Evolutionary conservation across 2,888 invertebrate genomes (phyloP).

Genomic region (Synergus laeviventris): DNA sequence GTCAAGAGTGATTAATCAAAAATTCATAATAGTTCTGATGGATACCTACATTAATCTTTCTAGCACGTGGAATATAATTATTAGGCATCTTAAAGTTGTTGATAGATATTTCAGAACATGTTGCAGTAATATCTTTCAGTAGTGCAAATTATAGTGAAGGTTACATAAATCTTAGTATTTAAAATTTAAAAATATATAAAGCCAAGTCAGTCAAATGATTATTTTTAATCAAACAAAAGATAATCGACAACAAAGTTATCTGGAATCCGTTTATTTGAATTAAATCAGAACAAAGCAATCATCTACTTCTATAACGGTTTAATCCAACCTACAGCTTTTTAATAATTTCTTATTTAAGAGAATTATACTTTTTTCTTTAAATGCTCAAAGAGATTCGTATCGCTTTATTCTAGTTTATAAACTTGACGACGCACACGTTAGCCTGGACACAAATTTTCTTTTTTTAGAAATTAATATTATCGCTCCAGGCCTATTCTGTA

Average conservation of each 20-base stretch:
- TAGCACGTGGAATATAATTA: slow-evolving; percentile 9
- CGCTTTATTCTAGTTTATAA: slow-evolving; percentile 52
- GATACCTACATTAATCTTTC: slow-evolving; percentile 9
- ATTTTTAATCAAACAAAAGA: not conserved
- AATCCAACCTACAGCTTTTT: slow-evolving; percentile 1
- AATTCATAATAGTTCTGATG: not conserved
- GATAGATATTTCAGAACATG: not conserved
- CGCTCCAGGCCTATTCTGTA: slow-evolving; percentile 74
- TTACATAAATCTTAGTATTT: not conserved
- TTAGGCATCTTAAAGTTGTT: slow-evolving; percentile 4
- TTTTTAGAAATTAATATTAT: slow-evolving; percentile 46
- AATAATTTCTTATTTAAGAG: not conserved
- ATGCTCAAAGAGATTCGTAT: slow-evolving; percentile 49
- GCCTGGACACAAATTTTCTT: slow-evolving; percentile 56
- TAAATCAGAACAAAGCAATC: not conserved
- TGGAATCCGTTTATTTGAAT: not conserved
- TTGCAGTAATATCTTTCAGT: not conserved
- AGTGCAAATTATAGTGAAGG: not conserved
- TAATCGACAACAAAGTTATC: not conserved
- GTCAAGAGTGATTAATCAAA: slow-evolving; percentile 31
- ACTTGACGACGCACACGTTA: slow-evolving; percentile 54
- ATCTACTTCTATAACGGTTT: not conserved
- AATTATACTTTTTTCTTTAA: slow-evolving; percentile 15
- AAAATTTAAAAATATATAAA: not conserved
- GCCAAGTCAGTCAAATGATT: not conserved